Conservation (phyloP, 1,140 invertebrate genomes). For the Philopotamus ludificatus region DNA sequence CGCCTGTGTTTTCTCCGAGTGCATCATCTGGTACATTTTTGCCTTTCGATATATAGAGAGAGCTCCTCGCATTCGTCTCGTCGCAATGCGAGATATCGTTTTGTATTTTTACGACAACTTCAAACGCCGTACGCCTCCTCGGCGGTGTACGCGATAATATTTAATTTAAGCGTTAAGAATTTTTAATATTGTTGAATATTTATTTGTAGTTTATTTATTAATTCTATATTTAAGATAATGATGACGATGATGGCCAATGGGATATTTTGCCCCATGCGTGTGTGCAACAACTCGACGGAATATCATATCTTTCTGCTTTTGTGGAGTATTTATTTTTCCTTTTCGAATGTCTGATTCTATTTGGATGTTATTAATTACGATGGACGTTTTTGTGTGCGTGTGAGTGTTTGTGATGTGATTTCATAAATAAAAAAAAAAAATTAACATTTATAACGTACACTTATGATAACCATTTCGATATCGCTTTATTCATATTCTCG, state of each 20-base stretch:
- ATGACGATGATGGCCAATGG: not conserved
- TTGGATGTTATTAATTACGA: conserved; percentile 4
- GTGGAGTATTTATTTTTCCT: conserved; percentile 10
- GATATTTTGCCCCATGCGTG: conserved; percentile 9
- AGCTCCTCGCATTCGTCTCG: too few species aligned
- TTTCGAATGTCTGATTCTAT: not conserved
- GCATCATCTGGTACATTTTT: conserved; percentile 1
- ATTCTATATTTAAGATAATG: conserved; percentile 30
- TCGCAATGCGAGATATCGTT: too few species aligned
- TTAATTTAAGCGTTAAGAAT: conserved; percentile 39
- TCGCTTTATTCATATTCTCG: not conserved
- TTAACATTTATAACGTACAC: not conserved
- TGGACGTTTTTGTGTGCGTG: not conserved
- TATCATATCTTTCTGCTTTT: conserved; percentile 28
- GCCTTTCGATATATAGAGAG: conserved; percentile 7
- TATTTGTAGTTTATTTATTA: conserved; percentile 42
- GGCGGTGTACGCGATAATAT: conserved; percentile 19
- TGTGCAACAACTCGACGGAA: not conserved
- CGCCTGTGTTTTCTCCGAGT: conserved; percentile 10
- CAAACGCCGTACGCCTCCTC: not conserved
- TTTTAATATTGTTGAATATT: conserved; percentile 42
- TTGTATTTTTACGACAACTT: too few species aligned
- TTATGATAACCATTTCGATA: not conserved
- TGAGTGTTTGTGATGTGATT: not conserved
- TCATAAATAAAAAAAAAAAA: not conserved